Evolutionary conservation across 2,888 invertebrate species (phyloP).

Genomic region (Hyposoter dolosus): DNA sequence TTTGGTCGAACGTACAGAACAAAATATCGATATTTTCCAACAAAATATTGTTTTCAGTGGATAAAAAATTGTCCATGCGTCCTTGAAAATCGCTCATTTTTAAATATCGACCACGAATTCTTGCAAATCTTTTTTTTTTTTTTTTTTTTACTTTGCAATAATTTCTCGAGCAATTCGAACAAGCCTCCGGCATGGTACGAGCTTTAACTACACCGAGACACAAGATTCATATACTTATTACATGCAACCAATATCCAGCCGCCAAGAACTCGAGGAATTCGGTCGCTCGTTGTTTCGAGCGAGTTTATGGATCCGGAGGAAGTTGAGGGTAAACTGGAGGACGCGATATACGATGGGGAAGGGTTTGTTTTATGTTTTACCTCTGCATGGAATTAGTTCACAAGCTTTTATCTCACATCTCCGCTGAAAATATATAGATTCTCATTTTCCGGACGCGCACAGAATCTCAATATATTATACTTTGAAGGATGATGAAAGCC

Average conservation of each 20-base stretch:
- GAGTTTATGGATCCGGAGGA: background rate
- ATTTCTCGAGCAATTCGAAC: too few relatives aligned
- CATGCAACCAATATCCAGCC: constrained; percentile 32
- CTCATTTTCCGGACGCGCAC: background rate
- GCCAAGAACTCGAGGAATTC: constrained; percentile 33
- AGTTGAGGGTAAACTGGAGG: background rate
- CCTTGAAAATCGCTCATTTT: background rate
- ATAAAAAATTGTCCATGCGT: too few relatives aligned
- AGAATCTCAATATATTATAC: background rate
- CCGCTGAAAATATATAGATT: background rate
- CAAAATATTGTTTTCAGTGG: too few relatives aligned
- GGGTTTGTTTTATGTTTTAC: background rate
- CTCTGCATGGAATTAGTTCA: constrained; percentile 5
- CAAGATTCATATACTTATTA: background rate
- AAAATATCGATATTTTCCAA: too few relatives aligned
- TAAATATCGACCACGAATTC: too few relatives aligned
- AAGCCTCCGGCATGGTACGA: too few relatives aligned
- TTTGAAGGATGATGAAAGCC: background rate
- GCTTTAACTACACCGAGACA: background rate
- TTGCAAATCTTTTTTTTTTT: too few relatives aligned
- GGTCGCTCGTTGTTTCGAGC: constrained; percentile 12
- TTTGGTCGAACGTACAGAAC: too few relatives aligned
- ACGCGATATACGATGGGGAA: background rate
- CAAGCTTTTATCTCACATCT: background rate
- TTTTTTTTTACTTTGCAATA: too few relatives aligned